A percentile compares a stretch with the other conserved stretches of the same genome.
Conservation (phyloP, 2,113 vertebrate genomes). For the Hucho hucho region DNA sequence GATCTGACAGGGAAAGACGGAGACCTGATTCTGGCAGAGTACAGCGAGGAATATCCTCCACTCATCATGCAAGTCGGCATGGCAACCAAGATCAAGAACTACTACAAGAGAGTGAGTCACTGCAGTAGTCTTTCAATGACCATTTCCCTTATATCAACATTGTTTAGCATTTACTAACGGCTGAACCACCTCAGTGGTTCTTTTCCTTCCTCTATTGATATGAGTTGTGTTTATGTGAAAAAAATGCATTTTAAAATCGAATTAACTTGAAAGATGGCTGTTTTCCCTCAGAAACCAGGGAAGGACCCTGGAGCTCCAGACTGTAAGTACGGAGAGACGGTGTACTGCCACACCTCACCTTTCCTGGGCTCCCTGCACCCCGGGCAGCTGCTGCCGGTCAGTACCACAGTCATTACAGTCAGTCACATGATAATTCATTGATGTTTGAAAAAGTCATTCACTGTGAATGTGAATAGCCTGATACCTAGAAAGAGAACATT, state of each 20-base stretch:
- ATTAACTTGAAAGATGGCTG: neutral
- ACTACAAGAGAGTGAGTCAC: slow-evolving; percentile 92
- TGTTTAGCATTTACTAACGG: neutral
- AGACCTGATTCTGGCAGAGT: slow-evolving; percentile 95
- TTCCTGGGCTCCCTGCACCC: slow-evolving; percentile 97
- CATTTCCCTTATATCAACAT: neutral
- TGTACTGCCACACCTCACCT: slow-evolving; percentile 97
- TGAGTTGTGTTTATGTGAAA: slow-evolving; percentile 1
- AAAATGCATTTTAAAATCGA: neutral
- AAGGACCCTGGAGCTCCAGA: slow-evolving; percentile 97
- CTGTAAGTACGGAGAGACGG: slow-evolving; percentile 96
- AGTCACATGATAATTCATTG: no score
- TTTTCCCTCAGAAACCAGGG: slow-evolving; percentile 87
- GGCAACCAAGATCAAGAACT: slow-evolving; percentile 98
- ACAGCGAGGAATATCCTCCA: slow-evolving; percentile 94
- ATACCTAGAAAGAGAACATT: neutral
- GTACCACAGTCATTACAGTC: neutral
- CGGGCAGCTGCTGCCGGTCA: slow-evolving; percentile 92
- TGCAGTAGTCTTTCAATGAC: neutral
- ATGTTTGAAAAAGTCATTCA: no score
- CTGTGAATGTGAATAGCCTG: no score
- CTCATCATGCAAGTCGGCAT: slow-evolving; percentile 98
- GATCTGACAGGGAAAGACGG: slow-evolving; percentile 97
- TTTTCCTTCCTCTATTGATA: neutral
- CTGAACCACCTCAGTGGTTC: neutral